phyloP scores from a whole-genome alignment of 2,113 vertebrate species.

The Eonycteris spelaea region DNA sequence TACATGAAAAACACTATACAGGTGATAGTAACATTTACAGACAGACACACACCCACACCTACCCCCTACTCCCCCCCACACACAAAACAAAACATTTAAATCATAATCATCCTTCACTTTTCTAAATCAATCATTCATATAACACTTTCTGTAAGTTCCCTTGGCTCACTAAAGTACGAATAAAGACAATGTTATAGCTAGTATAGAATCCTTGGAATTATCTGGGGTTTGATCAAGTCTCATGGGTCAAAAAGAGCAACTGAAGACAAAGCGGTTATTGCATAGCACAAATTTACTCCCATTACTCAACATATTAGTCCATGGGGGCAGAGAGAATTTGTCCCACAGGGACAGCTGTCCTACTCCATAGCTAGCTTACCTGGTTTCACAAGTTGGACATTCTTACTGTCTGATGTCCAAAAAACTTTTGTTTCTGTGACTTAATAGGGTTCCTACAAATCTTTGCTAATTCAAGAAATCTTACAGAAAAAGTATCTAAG shows the following conservation, averaged over 20 bases:
- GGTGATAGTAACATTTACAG: neutral
- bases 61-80: neutral
- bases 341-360: neutral
- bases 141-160: neutral
- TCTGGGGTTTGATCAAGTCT: neutral
- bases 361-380: neutral
- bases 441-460: neutral
- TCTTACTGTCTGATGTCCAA: neutral
- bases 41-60: neutral
- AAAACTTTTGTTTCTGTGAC: neutral
- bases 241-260: neutral
- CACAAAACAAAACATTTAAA: neutral
- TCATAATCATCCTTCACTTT: neutral
- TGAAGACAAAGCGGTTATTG: neutral
- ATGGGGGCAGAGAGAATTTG: neutral
- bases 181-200: neutral
- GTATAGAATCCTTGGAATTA: neutral
- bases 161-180: neutral
- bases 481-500: neutral
- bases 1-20: neutral
- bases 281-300: neutral
- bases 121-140: neutral
- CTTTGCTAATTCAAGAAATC: neutral
- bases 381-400: neutral
- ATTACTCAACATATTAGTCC: neutral